phyloP scores from a whole-genome alignment of 2,113 vertebrate species.

The Haemorhous mexicanus region DNA sequence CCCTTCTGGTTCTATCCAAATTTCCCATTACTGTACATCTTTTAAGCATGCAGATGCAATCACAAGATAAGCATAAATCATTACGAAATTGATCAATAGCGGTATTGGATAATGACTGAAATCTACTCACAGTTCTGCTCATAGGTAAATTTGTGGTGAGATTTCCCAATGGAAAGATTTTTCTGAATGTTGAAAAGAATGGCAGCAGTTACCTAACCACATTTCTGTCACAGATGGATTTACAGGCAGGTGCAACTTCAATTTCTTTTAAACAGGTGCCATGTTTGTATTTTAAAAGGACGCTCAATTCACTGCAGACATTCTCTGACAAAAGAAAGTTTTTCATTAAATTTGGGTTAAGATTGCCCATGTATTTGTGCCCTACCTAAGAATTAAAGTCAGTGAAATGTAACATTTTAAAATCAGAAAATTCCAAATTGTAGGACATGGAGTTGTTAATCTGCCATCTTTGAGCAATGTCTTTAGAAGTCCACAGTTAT shows the following conservation, averaged over 20 bases:
- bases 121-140: not conserved
- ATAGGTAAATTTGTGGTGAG: not conserved
- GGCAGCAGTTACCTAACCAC: not conserved
- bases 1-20: not conserved
- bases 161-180: not conserved
- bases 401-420: not conserved
- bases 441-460: not conserved
- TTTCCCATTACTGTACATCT: not conserved
- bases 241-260: not conserved
- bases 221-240: not conserved
- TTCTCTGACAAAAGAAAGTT: not conserved
- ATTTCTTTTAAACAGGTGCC: not conserved
- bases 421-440: not conserved
- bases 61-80: not conserved
- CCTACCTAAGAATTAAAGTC: not conserved
- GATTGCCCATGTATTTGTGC: not conserved
- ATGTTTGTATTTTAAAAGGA: not conserved
- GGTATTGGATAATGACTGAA: not conserved
- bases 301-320: not conserved
- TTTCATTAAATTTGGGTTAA: not conserved
- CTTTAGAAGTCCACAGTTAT: not conserved
- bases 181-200: not conserved
- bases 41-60: not conserved
- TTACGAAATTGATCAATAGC: not conserved
- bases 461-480: not conserved